These are phyloP conservation scores for Leptoteleia sp. DNA, from an alignment of 1,140 invertebrate species.

Conservation along the genomic window DNA sequence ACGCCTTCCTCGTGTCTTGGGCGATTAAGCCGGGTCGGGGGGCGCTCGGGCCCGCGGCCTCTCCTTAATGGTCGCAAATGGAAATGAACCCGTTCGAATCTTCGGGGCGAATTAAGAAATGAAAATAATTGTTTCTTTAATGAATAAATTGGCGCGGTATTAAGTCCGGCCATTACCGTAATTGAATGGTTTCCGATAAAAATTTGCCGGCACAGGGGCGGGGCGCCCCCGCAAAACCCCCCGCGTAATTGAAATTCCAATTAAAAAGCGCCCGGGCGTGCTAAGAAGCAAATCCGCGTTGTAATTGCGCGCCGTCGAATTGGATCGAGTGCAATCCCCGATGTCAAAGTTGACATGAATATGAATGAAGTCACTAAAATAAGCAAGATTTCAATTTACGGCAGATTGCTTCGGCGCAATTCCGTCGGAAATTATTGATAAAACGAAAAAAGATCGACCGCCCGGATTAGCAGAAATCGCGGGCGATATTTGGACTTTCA, in stretches of 20 bases:
- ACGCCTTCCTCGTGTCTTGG: conserved; percentile 67
- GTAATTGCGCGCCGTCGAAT: conserved; percentile 43
- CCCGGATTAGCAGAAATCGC: conserved; percentile 63
- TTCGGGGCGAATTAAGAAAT: conserved; percentile 50
- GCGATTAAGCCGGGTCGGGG: conserved; percentile 49
- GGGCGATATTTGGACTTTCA: conserved; percentile 73
- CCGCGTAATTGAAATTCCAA: conserved; percentile 49
- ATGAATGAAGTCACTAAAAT: conserved; percentile 59
- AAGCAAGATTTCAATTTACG: conserved; percentile 63
- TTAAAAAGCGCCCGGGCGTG: conserved; percentile 45
- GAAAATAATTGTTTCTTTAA: conserved; percentile 52
- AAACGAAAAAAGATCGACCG: conserved; percentile 54
- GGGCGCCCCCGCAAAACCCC: conserved; percentile 8
- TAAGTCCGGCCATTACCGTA: conserved; percentile 37
- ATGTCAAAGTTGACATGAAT: conserved; percentile 63
- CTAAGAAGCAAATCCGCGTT: conserved; percentile 49
- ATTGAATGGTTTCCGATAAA: conserved; percentile 37
- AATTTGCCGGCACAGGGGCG: neutral
- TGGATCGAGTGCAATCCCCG: conserved; percentile 36
- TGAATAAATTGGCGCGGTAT: conserved; percentile 50
- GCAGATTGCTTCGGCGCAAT: conserved; percentile 44
- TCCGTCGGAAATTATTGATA: conserved; percentile 64
- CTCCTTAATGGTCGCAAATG: conserved; percentile 56
- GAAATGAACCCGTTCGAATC: conserved; percentile 52
- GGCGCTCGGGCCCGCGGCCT: conserved; percentile 35